Evolutionary conservation across 1,140 invertebrate genomes (phyloP), one percentile per base, ranked within the genome.

Genomic region (Zaprionus camerounensis): DNA sequence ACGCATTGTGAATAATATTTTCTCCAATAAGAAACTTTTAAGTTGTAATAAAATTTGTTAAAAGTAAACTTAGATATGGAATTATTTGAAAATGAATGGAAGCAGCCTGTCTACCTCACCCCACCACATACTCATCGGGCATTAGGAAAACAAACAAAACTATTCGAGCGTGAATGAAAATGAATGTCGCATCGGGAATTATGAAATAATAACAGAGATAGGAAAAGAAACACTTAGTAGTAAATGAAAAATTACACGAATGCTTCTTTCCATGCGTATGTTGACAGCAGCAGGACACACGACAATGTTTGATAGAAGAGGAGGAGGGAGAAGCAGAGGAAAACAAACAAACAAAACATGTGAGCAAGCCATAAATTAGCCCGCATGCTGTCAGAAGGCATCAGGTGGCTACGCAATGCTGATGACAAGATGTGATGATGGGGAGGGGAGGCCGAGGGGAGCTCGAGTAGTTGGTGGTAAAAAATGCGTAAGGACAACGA

Each of bases 331-430:
- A 82, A 72, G 77, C 66, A 80, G 55, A 66, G 34, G 53, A 46
- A 75, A 76, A 78, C 46, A 80, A 70, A 62, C 80, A 76, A 58
- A 7, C 68, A 88, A 72, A 58, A 11, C 68, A 87, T 76, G 75
- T 83, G 84, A 88, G 65, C 69, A 88, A 75, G 85, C 85, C 71
- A 87, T 87, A 87, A 87, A 87, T 87, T 84, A 87, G 84, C 84
- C 84, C 84, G 84, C 84, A 87, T 87, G 57, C 59, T 28, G 53
- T 5, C 53, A 56, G 24, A n/a, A 56, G 53, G 26, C 53, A 87
- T 87, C 84, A 87, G 84, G 84, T 87, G 84, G 85, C 71, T 88
- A 71, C 31, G 84, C 84, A 71, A 84, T 81, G 81, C 78, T 81
- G 64, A 51, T 67, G 51, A 53, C 53, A 74, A 74, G 20, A 51